Evolutionary conservation across 1,140 invertebrate genomes (phyloP).

Genomic region (Heliconius congener): DNA sequence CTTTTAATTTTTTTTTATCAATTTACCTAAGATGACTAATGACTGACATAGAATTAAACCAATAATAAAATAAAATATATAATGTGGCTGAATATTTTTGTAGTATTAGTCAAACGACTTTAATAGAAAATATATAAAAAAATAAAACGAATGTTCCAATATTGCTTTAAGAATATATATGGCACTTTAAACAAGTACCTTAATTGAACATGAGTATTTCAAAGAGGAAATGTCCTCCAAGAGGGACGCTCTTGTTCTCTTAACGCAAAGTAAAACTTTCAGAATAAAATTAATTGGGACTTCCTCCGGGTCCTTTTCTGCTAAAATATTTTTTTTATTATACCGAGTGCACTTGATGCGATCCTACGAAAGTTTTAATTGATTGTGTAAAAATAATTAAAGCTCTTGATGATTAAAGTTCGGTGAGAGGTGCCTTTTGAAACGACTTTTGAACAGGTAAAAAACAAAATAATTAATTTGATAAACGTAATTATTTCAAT

Average conservation of each 20-base stretch:
- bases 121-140: no score
- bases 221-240: conserved; percentile 4
- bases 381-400: conserved; percentile 16
- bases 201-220: conserved; percentile 6
- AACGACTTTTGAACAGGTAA: neutral
- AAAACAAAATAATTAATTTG: neutral
- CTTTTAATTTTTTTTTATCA: no score
- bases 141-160: no score
- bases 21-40: no score
- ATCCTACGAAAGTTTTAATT: conserved; percentile 19
- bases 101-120: no score
- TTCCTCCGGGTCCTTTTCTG: conserved; percentile 17
- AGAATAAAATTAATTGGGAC: conserved; percentile 22
- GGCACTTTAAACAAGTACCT: neutral
- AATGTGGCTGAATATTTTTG: no score
- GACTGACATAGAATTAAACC: no score
- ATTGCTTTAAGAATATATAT: neutral
- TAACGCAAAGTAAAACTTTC: conserved; percentile 20
- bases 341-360: conserved; percentile 25
- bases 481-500: neutral
- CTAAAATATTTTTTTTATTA: conserved; percentile 12
- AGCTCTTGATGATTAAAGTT: neutral
- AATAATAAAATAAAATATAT: no score
- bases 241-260: neutral
- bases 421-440: neutral